Conservation (phyloP, 1,140 invertebrate species). For the Anoplophora glabripennis region DNA sequence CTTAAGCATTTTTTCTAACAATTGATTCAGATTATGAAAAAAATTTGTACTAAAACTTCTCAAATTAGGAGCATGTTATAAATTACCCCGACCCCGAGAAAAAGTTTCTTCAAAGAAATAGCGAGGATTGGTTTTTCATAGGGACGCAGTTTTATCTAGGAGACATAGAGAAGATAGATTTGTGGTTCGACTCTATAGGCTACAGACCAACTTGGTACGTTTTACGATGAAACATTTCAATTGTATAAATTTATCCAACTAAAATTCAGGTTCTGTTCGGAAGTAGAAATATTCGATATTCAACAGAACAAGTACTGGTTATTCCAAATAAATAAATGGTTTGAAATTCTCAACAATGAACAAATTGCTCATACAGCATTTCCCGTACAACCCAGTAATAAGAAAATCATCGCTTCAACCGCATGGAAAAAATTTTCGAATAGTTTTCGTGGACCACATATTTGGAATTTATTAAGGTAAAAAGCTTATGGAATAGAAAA, state of each 20-base stretch:
- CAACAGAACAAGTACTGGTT: conserved; percentile 26
- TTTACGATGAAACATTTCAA: too few species aligned
- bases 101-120: conserved; percentile 22
- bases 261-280: conserved; percentile 30
- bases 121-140: conserved; percentile 33
- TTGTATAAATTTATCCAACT: too few species aligned
- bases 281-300: conserved; percentile 29
- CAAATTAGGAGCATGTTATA: conserved; percentile 28
- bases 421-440: not conserved
- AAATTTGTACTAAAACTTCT: too few species aligned
- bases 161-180: conserved; percentile 24
- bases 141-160: conserved; percentile 26
- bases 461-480: conserved; percentile 12
- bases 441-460: not conserved
- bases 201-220: conserved; percentile 30
- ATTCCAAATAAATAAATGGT: conserved; percentile 21
- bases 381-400: not conserved
- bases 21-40: too few species aligned
- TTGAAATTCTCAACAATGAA: not conserved
- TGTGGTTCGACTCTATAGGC: conserved; percentile 35
- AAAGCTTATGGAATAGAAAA: not conserved
- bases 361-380: not conserved
- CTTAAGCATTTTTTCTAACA: too few species aligned
- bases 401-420: not conserved
- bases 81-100: conserved; percentile 38